phyloP scores from a whole-genome alignment of 2,797 vertebrate genomes.

The Halcyon chelicuti region DNA sequence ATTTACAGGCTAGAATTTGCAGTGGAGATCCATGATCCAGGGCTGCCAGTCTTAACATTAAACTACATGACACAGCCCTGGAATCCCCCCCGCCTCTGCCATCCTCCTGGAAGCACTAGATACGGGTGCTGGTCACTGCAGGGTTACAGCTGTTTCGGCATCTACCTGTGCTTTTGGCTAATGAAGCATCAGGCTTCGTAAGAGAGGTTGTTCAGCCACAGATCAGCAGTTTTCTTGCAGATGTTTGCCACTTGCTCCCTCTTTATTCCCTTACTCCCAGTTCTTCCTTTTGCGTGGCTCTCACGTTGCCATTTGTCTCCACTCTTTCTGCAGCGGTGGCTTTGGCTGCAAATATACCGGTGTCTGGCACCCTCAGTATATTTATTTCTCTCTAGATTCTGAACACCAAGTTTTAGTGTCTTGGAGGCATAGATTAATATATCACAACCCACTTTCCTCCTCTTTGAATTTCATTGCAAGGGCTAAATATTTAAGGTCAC shows the following conservation, averaged over 20 bases:
- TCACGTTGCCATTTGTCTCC: not conserved
- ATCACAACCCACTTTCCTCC: not conserved
- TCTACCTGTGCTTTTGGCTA: not conserved
- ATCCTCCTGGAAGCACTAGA: not conserved
- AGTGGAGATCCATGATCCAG: not conserved
- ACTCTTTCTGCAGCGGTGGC: not conserved
- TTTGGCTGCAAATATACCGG: not conserved
- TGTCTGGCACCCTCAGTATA: not conserved
- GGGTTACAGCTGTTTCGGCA: constrained; percentile 36
- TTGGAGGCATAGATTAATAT: not conserved
- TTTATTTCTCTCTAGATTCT: not conserved
- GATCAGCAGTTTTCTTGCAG: constrained; percentile 58
- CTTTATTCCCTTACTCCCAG: not conserved
- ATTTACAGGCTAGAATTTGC: not conserved
- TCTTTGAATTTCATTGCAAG: not conserved
- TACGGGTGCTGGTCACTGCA: not conserved
- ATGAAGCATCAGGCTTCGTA: constrained; percentile 16
- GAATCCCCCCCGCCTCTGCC: not conserved
- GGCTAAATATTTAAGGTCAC: not conserved
- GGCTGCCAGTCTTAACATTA: not conserved
- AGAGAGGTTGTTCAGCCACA: not conserved
- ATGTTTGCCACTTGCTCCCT: constrained; percentile 44
- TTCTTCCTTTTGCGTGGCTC: not conserved
- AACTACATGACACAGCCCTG: not conserved
- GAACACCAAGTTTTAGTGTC: not conserved